phyloP scores from a whole-genome alignment of 1,140 invertebrate species.

The Cherax quadricarinatus region DNA sequence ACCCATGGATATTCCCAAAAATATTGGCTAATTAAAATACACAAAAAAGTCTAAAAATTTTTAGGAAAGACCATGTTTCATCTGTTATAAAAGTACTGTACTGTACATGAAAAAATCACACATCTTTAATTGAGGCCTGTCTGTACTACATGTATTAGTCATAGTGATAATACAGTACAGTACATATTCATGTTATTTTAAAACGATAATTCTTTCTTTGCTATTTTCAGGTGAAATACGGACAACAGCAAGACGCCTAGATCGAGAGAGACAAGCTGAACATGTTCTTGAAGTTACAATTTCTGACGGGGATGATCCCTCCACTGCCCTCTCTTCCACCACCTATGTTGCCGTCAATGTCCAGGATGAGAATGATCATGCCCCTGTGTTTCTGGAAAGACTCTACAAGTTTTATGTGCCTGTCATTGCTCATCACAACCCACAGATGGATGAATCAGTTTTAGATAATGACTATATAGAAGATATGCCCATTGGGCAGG shows the following conservation, averaged over 20 bases:
- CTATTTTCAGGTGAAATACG: slow-evolving; percentile 83
- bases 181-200: neutral
- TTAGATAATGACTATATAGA: slow-evolving; percentile 22
- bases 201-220: neutral
- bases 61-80: too few relatives aligned
- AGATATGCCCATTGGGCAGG: slow-evolving; percentile 49
- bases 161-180: too few relatives aligned
- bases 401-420: slow-evolving; percentile 89
- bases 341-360: slow-evolving; percentile 90
- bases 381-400: slow-evolving; percentile 87
- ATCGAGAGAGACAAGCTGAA: slow-evolving; percentile 87
- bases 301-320: slow-evolving; percentile 86
- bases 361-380: slow-evolving; percentile 78
- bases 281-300: slow-evolving; percentile 86
- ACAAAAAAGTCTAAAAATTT: too few relatives aligned
- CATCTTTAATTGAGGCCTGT: too few relatives aligned
- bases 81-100: too few relatives aligned
- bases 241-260: slow-evolving; percentile 88
- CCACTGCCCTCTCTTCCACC: slow-evolving; percentile 83
- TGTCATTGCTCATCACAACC: slow-evolving; percentile 75
- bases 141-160: too few relatives aligned
- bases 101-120: too few relatives aligned
- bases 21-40: too few relatives aligned
- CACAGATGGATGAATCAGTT: neutral
- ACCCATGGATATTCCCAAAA: too few relatives aligned